A percentile compares a stretch with the other conserved stretches of the same genome.
phyloP scores from a whole-genome alignment of 2,888 invertebrate species.

The Dynastes tityus region DNA sequence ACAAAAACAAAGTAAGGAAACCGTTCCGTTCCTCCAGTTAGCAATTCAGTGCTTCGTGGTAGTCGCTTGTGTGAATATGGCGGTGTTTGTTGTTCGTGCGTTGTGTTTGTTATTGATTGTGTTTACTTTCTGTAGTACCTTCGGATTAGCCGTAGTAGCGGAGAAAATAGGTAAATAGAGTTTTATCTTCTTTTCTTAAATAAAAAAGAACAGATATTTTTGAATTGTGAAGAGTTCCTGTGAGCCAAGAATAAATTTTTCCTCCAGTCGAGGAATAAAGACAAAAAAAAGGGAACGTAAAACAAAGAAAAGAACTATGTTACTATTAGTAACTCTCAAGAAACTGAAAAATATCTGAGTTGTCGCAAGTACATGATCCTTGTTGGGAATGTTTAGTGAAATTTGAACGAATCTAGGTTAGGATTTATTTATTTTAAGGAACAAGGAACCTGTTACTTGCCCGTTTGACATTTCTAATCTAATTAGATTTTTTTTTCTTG shows the following conservation, averaged over 20 bases:
- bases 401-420: not conserved
- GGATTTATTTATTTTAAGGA: not conserved
- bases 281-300: not conserved
- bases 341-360: not conserved
- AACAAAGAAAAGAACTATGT: not conserved
- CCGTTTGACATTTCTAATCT: not conserved
- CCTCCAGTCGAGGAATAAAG: not conserved
- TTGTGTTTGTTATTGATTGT: slow-evolving; percentile 44
- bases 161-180: slow-evolving; percentile 26
- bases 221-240: not conserved
- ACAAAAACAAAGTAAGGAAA: too few species aligned
- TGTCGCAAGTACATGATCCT: too few species aligned
- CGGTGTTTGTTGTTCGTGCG: slow-evolving; percentile 34
- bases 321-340: not conserved
- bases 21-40: too few species aligned
- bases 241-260: slow-evolving; percentile 1
- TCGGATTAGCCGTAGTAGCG: slow-evolving; percentile 33
- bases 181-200: not conserved
- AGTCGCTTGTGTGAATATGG: slow-evolving; percentile 38
- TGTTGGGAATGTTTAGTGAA: too few species aligned
- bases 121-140: slow-evolving; percentile 28
- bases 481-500: too few species aligned
- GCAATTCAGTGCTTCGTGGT: not conserved
- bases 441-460: slow-evolving; percentile 7
- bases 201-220: not conserved